Base-by-base conservation (phyloP, 1,140 invertebrate species). In the Dreissena rostriformis region DNA sequence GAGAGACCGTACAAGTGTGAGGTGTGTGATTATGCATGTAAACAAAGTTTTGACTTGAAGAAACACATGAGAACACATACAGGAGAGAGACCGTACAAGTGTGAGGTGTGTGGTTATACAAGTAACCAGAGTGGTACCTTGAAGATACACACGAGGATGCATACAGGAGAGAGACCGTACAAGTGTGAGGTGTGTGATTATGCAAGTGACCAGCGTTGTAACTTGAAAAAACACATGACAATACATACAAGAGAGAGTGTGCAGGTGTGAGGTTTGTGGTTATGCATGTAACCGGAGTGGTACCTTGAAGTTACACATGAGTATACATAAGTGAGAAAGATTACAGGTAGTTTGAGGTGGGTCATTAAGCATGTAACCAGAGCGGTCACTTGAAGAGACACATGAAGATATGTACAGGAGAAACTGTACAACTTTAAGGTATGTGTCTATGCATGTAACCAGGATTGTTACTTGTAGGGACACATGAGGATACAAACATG, bases 1-100 rank as follows among this genome's bases (percentile, higher is more conserved):
- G 29, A 17, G 5, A 67, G 24, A 0, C 15, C 65, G 4, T 67
- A n/a, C 24, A 67, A 67, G 15, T 67, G 65, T 67, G 65, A 29
- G 24, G 65, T 67, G 15, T 67, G 65, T 67, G n/a, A 22, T 67
- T 67, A n/a, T 67, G 65, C 7, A 67, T 67, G 14, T 67, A 67
- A 67, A 2, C 65, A 4, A 22, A n/a, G 14, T 14, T 2, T 8
- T 67, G 24, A 4, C 15, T 29, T 67, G 65, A 67, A 67, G 24
- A 67, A 0, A 67, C 65, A 67, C 24, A 67, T 17, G 65, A 1
- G 15, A 22, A 67, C 24, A n/a, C 24, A n/a, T 24, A 24, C 24
- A 24, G 24, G 65, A 24, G 15, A 15, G 15, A n/a, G 4, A 5
- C 65, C 29, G 5, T 28, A 67, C 11, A 67, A 28, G 24, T 29